A percentile compares a stretch with the other conserved stretches of the same genome.
Evolutionary conservation across 2,888 invertebrate genomes (phyloP).

Genomic region (Lycocerus yunnanus): DNA sequence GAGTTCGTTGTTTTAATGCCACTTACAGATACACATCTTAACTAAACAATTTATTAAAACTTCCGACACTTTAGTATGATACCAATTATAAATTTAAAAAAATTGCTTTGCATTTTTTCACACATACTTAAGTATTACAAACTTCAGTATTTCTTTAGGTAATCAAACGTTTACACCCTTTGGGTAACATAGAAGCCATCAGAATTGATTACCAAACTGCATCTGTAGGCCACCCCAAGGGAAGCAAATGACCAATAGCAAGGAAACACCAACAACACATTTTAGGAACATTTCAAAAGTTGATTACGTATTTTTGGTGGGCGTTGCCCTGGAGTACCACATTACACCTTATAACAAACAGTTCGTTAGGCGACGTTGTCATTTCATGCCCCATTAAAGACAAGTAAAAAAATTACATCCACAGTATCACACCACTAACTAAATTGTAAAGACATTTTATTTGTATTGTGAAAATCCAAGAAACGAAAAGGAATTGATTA

Average conservation of each 20-base stretch:
- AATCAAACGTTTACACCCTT: slow-evolving; percentile 97
- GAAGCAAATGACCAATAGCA: slow-evolving; percentile 96
- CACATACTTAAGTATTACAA: no score
- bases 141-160: slow-evolving; percentile 69
- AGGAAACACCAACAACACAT: slow-evolving; percentile 92
- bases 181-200: slow-evolving; percentile 94
- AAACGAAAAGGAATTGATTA: slow-evolving; percentile 65
- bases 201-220: slow-evolving; percentile 96
- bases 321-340: slow-evolving; percentile 95
- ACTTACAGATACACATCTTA: no score
- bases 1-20: no score
- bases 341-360: slow-evolving; percentile 90
- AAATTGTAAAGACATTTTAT: slow-evolving; percentile 68
- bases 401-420: slow-evolving; percentile 47
- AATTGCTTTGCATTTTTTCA: no score
- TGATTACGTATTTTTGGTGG: slow-evolving; percentile 94
- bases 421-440: background rate
- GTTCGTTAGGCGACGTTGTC: slow-evolving; percentile 93
- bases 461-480: slow-evolving; percentile 79
- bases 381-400: slow-evolving; percentile 74
- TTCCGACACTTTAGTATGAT: no score
- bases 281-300: slow-evolving; percentile 97
- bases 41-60: no score
- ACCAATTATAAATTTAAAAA: no score
- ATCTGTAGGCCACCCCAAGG: slow-evolving; percentile 88